Percentiles rank a stretch among this genome's conserved stretches.
Conservation (phyloP, 2,113 vertebrate genomes). For the Hemibagrus wyckioides region DNA sequence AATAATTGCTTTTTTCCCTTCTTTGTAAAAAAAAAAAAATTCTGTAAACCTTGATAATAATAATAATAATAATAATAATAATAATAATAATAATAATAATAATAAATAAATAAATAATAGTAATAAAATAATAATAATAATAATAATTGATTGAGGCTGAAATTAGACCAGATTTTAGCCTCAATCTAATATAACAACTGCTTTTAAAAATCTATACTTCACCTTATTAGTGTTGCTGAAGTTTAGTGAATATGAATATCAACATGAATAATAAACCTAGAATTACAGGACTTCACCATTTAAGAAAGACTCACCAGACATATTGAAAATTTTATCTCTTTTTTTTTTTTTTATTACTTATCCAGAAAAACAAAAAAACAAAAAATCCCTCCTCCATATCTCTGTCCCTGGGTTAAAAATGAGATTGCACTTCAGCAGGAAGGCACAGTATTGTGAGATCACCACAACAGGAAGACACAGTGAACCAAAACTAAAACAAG, state of each 20-base stretch:
- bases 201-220: too few species aligned
- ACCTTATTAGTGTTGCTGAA: not conserved
- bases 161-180: too few species aligned
- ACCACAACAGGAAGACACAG: slow-evolving; percentile 24
- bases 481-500: slow-evolving; percentile 1
- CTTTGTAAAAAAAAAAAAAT: too few species aligned
- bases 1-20: not conserved
- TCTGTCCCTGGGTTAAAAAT: slow-evolving; percentile 40
- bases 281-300: not conserved
- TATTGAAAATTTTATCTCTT: not conserved
- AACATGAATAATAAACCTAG: too few species aligned
- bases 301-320: slow-evolving; percentile 7
- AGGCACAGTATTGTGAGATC: slow-evolving; percentile 38
- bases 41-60: not conserved
- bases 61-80: not conserved
- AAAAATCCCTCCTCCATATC: slow-evolving; percentile 43
- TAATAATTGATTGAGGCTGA: too few species aligned
- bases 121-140: too few species aligned
- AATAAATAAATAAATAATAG: too few species aligned
- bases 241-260: too few species aligned
- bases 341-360: slow-evolving; percentile 13
- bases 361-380: slow-evolving; percentile 38
- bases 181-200: too few species aligned
- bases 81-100: not conserved
- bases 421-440: slow-evolving; percentile 48